Evolutionary conservation across 1,140 invertebrate genomes (phyloP), one percentile per base, ranked within the genome.

Genomic region (Micrasema minimum): DNA sequence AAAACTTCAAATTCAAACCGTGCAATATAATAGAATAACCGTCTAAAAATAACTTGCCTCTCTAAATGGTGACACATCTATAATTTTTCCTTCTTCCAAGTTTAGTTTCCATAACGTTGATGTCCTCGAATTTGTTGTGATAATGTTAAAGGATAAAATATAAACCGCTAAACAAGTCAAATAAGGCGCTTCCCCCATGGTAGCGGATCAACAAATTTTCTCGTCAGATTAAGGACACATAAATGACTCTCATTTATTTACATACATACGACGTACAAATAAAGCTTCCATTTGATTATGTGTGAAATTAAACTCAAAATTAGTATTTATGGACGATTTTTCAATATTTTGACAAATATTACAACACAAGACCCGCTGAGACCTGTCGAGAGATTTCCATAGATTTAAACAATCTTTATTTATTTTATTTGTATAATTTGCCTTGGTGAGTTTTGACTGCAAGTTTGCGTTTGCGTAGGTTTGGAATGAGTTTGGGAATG

Each of bases 61-160:
- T 53, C 84, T 80, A 77, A 87, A 82, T 43, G 81, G 81, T 72
- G 78, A 85, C 37, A 83, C 88, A 75, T 88, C 87, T 67, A 90
- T 84, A 71, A 92, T 90, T 83, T 88, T 89, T 37, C 87, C 89
- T 79, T 88, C 86, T 76, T 91, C 88, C 46, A 83, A 76, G 79
- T 90, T 90, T 65, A 93, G 80, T 83, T 89, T 90, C 91, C 91
- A 92, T 78, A 92, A 83, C 61, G 89, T 90, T 45, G 90, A 91
- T 41, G 90, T 90, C 71, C 89, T 85, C 35, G 91, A 91, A 81
- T 91, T 91, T 72, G 86, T 91, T 71, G 87, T 85, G 70, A 91
- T 85, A 77, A 92, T 87, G 81, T 91, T 88, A 80, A 91, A 87
- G 75, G 83, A 87, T 79, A 87, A 83, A 81, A 84, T 82, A 77